A percentile compares a stretch with the other conserved stretches of the same genome.
These are phyloP conservation scores for Rhogogaster chlorosoma DNA, from an alignment of 2,888 invertebrate species.

Conservation along the genomic window DNA sequence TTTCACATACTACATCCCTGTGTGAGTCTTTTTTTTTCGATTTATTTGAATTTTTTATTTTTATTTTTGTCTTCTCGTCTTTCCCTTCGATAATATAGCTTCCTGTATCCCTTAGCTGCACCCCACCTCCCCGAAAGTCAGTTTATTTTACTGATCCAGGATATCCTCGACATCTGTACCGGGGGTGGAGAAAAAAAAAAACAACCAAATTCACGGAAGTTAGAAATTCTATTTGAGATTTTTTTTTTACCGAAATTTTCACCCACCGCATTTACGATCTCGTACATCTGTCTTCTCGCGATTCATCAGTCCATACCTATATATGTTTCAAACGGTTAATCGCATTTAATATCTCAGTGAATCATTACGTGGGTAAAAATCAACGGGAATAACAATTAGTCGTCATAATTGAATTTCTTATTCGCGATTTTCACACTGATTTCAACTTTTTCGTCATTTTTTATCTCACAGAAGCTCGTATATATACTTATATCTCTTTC, in stretches of 20 bases:
- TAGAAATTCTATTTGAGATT: background rate
- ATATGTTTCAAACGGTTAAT: too few relatives aligned
- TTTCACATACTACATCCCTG: background rate
- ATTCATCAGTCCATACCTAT: too few relatives aligned
- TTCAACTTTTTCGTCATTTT: background rate
- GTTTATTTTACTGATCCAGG: constrained; percentile 46
- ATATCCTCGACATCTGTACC: constrained; percentile 44
- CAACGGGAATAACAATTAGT: background rate
- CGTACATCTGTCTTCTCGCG: background rate
- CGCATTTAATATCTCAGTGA: background rate
- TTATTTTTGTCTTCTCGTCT: background rate
- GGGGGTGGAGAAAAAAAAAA: background rate
- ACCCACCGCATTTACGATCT: background rate
- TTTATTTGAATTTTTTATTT: background rate
- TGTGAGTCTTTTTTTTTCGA: background rate
- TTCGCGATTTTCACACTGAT: background rate
- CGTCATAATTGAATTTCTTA: background rate
- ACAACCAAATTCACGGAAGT: background rate
- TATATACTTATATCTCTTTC: too few relatives aligned
- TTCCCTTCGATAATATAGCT: constrained; percentile 18
- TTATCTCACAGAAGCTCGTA: too few relatives aligned
- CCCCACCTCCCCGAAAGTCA: background rate
- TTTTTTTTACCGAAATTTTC: background rate
- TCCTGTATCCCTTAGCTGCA: constrained; percentile 4
- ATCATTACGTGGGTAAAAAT: background rate